A percentile compares a stretch with the other conserved stretches of the same genome.
These are phyloP conservation scores for Callocephalon fimbriatum DNA, from an alignment of 2,113 vertebrate genomes.

Conservation along the genomic window DNA sequence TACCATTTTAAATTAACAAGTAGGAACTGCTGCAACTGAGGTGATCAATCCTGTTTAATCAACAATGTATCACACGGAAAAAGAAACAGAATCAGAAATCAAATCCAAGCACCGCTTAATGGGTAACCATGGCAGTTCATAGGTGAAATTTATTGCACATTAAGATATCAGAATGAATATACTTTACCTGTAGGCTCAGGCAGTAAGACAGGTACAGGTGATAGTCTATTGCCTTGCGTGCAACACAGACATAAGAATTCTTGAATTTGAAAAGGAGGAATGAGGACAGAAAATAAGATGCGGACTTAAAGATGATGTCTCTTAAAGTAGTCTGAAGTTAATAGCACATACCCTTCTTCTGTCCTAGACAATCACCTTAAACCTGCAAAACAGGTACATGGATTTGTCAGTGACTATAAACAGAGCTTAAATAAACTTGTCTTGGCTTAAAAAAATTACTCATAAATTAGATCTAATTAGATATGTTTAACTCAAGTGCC, in stretches of 20 bases:
- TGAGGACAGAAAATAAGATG: not conserved
- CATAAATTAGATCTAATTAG: not conserved
- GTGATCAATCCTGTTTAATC: not conserved
- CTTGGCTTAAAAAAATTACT: not conserved
- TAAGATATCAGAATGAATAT: not conserved
- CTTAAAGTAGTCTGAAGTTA: not conserved
- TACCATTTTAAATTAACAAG: not conserved
- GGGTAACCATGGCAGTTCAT: not conserved
- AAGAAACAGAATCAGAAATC: not conserved
- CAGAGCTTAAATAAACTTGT: not conserved
- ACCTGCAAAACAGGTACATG: not conserved
- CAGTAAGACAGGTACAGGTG: not conserved
- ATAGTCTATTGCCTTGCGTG: not conserved
- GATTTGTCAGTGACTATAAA: not conserved
- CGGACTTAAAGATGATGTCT: not conserved
- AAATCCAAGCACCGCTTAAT: not conserved
- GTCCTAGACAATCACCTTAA: not conserved
- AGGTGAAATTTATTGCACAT: not conserved
- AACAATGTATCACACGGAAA: not conserved
- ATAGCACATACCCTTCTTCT: not conserved
- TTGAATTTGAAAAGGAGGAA: not conserved
- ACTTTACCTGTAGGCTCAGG: not conserved
- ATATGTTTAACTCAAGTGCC: not conserved
- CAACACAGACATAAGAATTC: not conserved
- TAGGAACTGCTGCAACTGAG: not conserved